Percentiles rank a stretch among this genome's conserved stretches.
phyloP scores from a whole-genome alignment of 2,888 invertebrate species.

The Camponotus fellah region DNA sequence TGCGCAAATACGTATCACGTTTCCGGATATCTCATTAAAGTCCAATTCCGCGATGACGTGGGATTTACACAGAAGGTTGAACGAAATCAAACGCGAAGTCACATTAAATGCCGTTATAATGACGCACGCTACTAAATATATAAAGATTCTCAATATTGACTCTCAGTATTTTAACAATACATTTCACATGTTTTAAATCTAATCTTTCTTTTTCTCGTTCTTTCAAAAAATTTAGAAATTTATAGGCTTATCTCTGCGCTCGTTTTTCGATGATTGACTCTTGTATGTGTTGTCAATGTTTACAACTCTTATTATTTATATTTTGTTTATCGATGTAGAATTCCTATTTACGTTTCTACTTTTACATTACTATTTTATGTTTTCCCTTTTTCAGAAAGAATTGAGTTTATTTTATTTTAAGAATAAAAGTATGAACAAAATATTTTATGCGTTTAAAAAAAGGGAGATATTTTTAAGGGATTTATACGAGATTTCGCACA shows the following conservation, averaged over 20 bases:
- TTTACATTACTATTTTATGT: not conserved
- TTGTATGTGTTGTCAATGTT: not conserved
- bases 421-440: not conserved
- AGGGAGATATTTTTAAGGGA: not conserved
- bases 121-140: not conserved
- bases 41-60: not conserved
- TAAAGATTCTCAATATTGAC: not conserved
- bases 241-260: not conserved
- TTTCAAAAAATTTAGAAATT: not conserved
- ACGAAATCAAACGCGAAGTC: not conserved
- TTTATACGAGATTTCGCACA: not conserved
- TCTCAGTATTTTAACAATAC: not conserved
- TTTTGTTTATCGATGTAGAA: not conserved
- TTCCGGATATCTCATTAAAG: constrained; percentile 43
- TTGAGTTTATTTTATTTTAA: not conserved
- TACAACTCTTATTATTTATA: not conserved
- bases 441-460: not conserved
- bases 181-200: not conserved
- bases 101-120: constrained; percentile 15
- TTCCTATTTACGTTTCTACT: not conserved
- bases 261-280: not conserved
- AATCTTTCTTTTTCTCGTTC: not conserved
- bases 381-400: not conserved
- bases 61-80: constrained; percentile 16
- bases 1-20: not conserved